Conservation (phyloP, 2,888 invertebrate genomes). For the Cenopis cana region DNA sequence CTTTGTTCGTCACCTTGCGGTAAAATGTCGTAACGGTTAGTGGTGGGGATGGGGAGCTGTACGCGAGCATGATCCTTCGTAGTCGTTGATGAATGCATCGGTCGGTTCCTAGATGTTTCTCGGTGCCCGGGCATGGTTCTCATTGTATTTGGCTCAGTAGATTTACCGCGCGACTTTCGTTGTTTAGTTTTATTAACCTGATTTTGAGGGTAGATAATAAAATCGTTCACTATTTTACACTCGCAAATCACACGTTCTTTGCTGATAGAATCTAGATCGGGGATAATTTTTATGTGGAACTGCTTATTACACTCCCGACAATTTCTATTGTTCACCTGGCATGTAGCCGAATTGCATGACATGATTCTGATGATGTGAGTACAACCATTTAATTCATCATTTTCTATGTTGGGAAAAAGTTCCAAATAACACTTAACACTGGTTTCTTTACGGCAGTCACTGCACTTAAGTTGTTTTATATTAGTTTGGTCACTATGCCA, state of each 20-base stretch:
- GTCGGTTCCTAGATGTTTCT: slow-evolving; percentile 4
- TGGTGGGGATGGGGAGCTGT: slow-evolving; percentile 6
- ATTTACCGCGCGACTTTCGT: slow-evolving; percentile 17
- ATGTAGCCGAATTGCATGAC: slow-evolving; percentile 15
- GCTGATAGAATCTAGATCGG: slow-evolving; percentile 5
- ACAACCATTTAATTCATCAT: slow-evolving; percentile 17
- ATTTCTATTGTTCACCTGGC: slow-evolving; percentile 23
- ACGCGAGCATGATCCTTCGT: background rate
- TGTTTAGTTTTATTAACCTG: slow-evolving; percentile 4
- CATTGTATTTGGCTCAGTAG: background rate
- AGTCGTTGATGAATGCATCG: background rate
- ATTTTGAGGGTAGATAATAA: slow-evolving; percentile 11
- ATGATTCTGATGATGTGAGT: slow-evolving; percentile 13
- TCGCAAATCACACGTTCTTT: slow-evolving; percentile 24
- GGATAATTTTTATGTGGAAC: slow-evolving; percentile 19
- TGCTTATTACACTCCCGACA: slow-evolving; percentile 24
- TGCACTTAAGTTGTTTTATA: slow-evolving; percentile 30
- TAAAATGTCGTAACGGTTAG: slow-evolving; percentile 16
- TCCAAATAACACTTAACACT: slow-evolving; percentile 24
- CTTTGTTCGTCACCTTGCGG: background rate
- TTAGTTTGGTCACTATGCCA: slow-evolving; percentile 28
- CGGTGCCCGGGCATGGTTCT: background rate
- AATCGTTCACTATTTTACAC: slow-evolving; percentile 22
- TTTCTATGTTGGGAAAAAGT: slow-evolving; percentile 22
- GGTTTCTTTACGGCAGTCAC: slow-evolving; percentile 13